Conservation (phyloP, 2,888 invertebrate genomes). For the Andrena hattorfiana region DNA sequence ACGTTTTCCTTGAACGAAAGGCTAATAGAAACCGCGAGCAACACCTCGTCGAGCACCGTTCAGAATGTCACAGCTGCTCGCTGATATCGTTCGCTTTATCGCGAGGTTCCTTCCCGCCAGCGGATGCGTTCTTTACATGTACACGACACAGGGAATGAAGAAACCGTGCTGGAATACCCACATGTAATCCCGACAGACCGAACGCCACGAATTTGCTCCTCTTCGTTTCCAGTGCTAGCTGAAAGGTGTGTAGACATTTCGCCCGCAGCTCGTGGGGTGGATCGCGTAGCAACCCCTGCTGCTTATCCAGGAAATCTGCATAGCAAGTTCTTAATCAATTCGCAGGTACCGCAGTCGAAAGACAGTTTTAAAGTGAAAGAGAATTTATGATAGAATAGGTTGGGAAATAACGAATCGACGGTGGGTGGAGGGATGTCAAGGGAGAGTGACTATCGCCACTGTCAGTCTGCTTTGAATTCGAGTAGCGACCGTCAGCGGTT, state of each 20-base stretch:
- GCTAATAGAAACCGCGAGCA: neutral
- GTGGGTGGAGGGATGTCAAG: neutral
- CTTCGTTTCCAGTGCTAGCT: conserved; percentile 94
- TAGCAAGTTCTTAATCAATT: neutral
- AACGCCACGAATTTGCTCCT: conserved; percentile 93
- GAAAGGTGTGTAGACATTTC: conserved; percentile 93
- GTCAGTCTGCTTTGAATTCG: neutral
- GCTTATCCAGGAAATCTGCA: conserved; percentile 92
- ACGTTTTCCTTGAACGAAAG: neutral
- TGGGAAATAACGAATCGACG: neutral
- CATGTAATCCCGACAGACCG: conserved; percentile 95
- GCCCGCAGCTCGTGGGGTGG: conserved; percentile 94
- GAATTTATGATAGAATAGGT: neutral
- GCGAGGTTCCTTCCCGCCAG: conserved; percentile 56
- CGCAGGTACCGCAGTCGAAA: too few relatives aligned
- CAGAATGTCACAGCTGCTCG: conserved; percentile 50
- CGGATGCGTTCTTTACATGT: conserved; percentile 43
- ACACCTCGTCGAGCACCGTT: neutral
- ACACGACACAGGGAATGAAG: neutral
- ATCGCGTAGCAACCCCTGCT: conserved; percentile 92
- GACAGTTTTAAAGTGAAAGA: neutral
- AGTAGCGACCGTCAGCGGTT: neutral
- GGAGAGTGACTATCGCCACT: neutral
- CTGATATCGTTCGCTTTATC: conserved; percentile 65
- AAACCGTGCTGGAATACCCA: conserved; percentile 85